Evolutionary conservation across 2,113 vertebrate genomes (phyloP), one percentile per base, ranked within the genome.

Genomic region (Boleophthalmus pectinirostris): DNA sequence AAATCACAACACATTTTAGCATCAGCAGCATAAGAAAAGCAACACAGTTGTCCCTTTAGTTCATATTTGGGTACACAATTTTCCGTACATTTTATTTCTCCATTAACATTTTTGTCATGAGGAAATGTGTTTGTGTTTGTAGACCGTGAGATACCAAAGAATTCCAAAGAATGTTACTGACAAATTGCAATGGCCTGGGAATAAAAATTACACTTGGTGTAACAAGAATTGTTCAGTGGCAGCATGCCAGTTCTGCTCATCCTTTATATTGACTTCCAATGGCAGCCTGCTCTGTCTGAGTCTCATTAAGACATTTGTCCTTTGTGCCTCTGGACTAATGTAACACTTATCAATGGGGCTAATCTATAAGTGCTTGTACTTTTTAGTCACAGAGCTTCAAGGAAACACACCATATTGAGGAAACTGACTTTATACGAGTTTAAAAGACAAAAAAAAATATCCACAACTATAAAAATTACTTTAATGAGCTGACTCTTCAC

Each of bases 251-350:
- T 79, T 77, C 68, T 84, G 33, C 69, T 72, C 57, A 60, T 83
- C 74, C 56, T 75, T 80, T 77, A 47, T 85, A 84, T 84, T 74
- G 81, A 83, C 75, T 72, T 82, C 72, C 15, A 46, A 47, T 89
- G 69, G 69, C 46, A 10, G 56, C 72, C 64, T 45, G 58, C 63
- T 73, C 46, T 60, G 67, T 67, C 56, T 0, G 5, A 47, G 64
- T 72, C 43, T 66, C 74, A 72, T 84, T 73, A 82, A 77, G 79
- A 87, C 68, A 67, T 83, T 73, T 79, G 78, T 73, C 76, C 71
- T 67, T 63, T 69, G 7, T 6, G 53, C 60, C n/a, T 70, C 60
- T 20, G 66, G 46, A 80, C 67, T 16, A 70, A 21, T 73, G 72
- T 38, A 45, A 49, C 24, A 25, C 16, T 68, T n/a, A 74, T 70